Evolutionary conservation across 2,797 vertebrate species (phyloP).

Genomic region (Peromyscus melanophrys): DNA sequence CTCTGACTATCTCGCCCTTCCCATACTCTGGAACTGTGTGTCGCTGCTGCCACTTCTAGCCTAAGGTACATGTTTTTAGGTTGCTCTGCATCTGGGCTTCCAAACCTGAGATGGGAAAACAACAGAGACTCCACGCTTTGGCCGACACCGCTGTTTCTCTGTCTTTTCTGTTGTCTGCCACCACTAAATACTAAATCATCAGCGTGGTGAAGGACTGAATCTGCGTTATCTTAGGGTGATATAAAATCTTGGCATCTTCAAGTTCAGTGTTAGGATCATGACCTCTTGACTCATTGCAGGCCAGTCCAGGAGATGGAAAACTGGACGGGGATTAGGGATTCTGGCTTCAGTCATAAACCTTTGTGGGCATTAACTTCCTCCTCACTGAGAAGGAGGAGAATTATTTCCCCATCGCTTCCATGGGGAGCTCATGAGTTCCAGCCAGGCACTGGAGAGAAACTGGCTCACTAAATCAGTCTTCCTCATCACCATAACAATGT

Average conservation of each 20-base stretch:
- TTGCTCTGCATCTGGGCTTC: conserved; percentile 49
- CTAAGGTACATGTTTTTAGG: conserved; percentile 53
- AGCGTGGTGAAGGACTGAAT: neutral
- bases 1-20: conserved; percentile 83
- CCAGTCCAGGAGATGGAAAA: conserved; percentile 59
- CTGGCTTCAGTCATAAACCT: conserved; percentile 59
- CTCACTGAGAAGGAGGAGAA: conserved; percentile 49
- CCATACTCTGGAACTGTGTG: conserved; percentile 73
- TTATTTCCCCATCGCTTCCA: conserved; percentile 67
- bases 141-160: conserved; percentile 29
- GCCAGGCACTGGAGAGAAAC: conserved; percentile 50
- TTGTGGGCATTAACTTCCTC: conserved; percentile 63
- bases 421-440: neutral
- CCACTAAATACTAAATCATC: conserved; percentile 5
- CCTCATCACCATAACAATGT: conserved; percentile 55
- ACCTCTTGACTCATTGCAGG: conserved; percentile 27
- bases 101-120: conserved; percentile 11
- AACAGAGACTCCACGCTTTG: neutral
- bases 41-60: conserved; percentile 50
- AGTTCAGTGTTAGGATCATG: conserved; percentile 43
- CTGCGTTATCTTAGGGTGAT: neutral
- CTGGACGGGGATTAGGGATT: neutral
- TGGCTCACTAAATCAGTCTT: conserved; percentile 69
- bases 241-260: conserved; percentile 61
- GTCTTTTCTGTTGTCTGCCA: conserved; percentile 25